Evolutionary conservation across 2,113 vertebrate genomes (phyloP).

Genomic region (Rhagologus leucostigma): DNA sequence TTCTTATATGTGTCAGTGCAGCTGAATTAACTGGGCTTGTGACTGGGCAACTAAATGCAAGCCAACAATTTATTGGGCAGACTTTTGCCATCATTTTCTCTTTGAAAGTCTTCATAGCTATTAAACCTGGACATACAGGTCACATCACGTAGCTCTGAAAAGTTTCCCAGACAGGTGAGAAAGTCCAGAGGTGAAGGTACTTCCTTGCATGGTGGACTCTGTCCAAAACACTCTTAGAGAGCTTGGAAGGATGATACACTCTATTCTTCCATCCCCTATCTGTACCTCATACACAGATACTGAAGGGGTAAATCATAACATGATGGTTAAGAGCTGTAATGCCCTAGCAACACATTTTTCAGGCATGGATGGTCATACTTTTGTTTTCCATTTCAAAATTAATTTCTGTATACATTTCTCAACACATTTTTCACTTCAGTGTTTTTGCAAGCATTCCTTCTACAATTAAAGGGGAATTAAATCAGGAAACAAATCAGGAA

Average conservation of each 20-base stretch:
- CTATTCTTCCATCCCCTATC: not conserved
- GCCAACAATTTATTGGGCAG: not conserved
- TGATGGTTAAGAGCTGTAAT: not conserved
- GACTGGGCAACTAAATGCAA: not conserved
- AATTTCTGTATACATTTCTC: not conserved
- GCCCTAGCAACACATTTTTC: not conserved
- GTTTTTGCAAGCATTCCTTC: not conserved
- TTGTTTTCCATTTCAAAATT: not conserved
- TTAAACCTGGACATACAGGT: not conserved
- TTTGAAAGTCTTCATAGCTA: not conserved
- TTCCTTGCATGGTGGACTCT: not conserved
- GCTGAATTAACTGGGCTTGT: not conserved
- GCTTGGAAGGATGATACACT: not conserved
- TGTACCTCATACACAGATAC: not conserved
- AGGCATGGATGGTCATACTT: not conserved
- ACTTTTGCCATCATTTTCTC: not conserved
- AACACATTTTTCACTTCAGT: not conserved
- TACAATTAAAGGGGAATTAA: not conserved
- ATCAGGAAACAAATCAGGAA: not conserved
- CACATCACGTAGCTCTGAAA: not conserved
- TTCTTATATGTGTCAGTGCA: not conserved
- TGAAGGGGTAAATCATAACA: not conserved
- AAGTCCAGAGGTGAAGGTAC: not conserved
- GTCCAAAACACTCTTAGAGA: not conserved
- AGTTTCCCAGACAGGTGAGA: not conserved